Evolutionary conservation across 2,113 vertebrate species (phyloP).

Genomic region (Toxotes jaculatrix): DNA sequence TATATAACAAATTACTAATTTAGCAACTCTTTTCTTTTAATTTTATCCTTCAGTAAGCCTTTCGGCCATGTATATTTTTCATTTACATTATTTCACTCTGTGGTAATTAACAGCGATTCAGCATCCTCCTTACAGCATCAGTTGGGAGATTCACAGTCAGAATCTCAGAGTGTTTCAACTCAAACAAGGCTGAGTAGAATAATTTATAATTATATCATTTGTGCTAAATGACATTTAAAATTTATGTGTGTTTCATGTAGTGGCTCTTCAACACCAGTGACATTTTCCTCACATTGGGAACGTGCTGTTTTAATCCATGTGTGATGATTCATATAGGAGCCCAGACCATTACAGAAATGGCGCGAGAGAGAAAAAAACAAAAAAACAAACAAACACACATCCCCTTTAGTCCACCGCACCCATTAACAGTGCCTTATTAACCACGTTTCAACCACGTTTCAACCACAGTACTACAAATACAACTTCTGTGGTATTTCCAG

Average conservation of each 20-base stretch:
- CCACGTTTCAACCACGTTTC: not conserved
- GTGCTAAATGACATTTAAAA: constrained; percentile 20
- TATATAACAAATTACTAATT: constrained; percentile 34
- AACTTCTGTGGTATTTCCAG: not conserved
- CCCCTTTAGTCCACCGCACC: not conserved
- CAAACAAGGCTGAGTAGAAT: not conserved
- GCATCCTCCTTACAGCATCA: constrained; percentile 3
- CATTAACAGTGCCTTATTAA: not conserved
- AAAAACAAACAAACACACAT: not conserved
- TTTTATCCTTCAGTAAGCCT: constrained; percentile 29
- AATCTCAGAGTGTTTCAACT: not conserved
- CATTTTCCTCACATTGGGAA: not conserved
- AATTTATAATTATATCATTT: not conserved
- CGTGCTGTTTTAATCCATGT: constrained; percentile 3
- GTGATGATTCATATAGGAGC: not conserved
- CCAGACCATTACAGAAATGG: not conserved
- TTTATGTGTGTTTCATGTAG: not conserved
- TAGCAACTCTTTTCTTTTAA: constrained; percentile 17
- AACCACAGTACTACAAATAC: not conserved
- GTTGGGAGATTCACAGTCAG: constrained; percentile 1
- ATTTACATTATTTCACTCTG: constrained; percentile 21
- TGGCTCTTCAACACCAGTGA: not conserved
- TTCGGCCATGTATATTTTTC: constrained; percentile 21
- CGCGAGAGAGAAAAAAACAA: no score
- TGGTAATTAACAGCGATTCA: constrained; percentile 34